Evolutionary conservation across 2,888 invertebrate species (phyloP).

Genomic region (Amiota minor): DNA sequence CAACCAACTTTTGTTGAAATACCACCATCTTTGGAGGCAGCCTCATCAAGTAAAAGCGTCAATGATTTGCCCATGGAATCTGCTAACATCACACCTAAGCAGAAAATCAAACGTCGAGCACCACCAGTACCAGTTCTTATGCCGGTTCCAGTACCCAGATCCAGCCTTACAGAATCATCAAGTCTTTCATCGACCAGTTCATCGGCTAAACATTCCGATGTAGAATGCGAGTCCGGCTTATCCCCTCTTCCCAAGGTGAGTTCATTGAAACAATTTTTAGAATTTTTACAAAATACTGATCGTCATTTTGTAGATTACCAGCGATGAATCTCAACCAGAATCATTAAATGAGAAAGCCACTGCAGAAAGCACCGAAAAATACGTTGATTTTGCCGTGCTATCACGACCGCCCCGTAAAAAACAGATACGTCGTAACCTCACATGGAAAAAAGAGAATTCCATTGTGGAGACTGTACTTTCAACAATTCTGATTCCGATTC

Average conservation of each 20-base stretch:
- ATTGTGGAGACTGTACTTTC: conserved; percentile 58
- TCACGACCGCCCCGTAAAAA: conserved; percentile 63
- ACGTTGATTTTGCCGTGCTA: conserved; percentile 59
- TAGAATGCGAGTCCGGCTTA: conserved; percentile 58
- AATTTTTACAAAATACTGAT: background rate
- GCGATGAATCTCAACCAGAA: conserved; percentile 64
- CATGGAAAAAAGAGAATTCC: conserved; percentile 65
- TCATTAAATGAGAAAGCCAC: conserved; percentile 23
- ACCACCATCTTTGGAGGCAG: conserved; percentile 5
- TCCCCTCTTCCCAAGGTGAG: conserved; percentile 65
- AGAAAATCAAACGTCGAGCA: conserved; percentile 46
- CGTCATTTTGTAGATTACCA: conserved; percentile 50
- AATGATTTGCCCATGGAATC: background rate
- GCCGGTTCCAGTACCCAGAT: conserved; percentile 44
- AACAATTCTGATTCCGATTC: conserved; percentile 67
- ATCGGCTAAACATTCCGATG: conserved; percentile 57
- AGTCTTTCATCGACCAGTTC: conserved; percentile 44
- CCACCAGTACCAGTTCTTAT: conserved; percentile 38
- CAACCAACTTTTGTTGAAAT: background rate
- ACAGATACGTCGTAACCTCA: conserved; percentile 63
- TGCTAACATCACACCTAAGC: conserved; percentile 40
- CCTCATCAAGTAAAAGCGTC: background rate
- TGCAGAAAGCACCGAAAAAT: background rate
- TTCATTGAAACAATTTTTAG: background rate
- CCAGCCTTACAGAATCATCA: conserved; percentile 45